Percentiles rank a stretch among this genome's conserved stretches.
Evolutionary conservation across 2,797 vertebrate genomes (phyloP).

Genomic region (Momotus momota): DNA sequence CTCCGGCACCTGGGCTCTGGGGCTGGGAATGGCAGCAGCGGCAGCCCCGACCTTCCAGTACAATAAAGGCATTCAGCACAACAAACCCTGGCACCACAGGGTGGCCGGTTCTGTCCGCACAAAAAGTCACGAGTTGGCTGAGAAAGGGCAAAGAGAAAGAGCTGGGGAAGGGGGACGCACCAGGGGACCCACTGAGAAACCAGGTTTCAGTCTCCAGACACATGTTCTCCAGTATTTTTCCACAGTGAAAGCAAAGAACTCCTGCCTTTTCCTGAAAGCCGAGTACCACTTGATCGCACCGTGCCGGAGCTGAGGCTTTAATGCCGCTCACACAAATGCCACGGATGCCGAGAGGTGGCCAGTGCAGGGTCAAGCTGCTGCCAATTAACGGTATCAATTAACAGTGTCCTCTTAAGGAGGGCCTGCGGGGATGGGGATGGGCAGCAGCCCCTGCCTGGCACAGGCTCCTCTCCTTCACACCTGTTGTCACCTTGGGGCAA

Average conservation of each 20-base stretch:
- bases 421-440: too few species aligned
- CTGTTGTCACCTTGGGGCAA: fast-evolving
- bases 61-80: not conserved
- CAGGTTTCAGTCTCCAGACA: not conserved
- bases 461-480: not conserved
- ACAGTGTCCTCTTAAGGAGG: not conserved
- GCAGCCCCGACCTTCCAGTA: not conserved
- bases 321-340: fast-evolving
- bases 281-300: not conserved
- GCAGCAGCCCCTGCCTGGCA: not conserved
- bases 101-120: fast-evolving
- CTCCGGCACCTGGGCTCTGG: not conserved
- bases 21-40: fast-evolving
- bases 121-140: not conserved
- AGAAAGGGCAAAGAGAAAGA: not conserved
- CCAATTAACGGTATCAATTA: not conserved
- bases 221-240: conserved; percentile 10
- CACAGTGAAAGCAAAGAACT: not conserved
- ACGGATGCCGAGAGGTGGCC: fast-evolving
- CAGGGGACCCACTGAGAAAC: not conserved
- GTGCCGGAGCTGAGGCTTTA: not conserved
- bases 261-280: not conserved
- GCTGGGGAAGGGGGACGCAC: not conserved
- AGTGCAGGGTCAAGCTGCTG: not conserved
- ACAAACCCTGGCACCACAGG: not conserved